Conservation (phyloP, 2,888 invertebrate species). For the Leucophenga montana region DNA sequence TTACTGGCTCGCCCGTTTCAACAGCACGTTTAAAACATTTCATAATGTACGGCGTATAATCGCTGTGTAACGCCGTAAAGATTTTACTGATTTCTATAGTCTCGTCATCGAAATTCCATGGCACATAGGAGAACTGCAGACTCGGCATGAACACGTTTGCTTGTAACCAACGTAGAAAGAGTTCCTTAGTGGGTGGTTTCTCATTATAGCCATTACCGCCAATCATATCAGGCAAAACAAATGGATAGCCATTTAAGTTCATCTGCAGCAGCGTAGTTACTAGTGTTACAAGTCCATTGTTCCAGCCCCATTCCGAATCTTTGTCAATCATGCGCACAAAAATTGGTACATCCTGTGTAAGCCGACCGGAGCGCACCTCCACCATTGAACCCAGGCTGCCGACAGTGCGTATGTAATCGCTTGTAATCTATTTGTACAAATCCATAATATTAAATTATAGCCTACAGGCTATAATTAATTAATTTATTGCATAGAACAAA, state of each 20-base stretch:
- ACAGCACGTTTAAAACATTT: constrained; percentile 78
- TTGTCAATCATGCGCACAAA: constrained; percentile 85
- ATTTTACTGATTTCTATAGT: constrained; percentile 78
- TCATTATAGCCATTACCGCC: constrained; percentile 78
- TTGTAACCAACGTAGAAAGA: constrained; percentile 84
- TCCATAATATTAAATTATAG: too few species aligned
- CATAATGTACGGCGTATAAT: constrained; percentile 78
- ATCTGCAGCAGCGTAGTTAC: constrained; percentile 76
- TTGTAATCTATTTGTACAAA: constrained; percentile 65
- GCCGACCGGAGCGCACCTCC: constrained; percentile 80
- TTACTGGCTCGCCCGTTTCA: constrained; percentile 80
- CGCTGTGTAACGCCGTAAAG: constrained; percentile 79
- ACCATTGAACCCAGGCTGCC: constrained; percentile 76
- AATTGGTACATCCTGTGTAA: constrained; percentile 79
- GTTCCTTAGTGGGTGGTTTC: constrained; percentile 75
- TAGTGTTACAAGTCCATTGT: constrained; percentile 80
- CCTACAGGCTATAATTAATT: too few species aligned
- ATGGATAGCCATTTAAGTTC: constrained; percentile 75
- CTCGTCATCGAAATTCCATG: constrained; percentile 81
- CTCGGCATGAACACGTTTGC: constrained; percentile 84
- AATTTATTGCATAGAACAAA: too few species aligned
- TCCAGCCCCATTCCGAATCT: constrained; percentile 78
- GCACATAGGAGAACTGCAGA: constrained; percentile 84
- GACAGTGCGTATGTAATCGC: constrained; percentile 75
- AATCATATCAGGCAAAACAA: constrained; percentile 86